These are phyloP conservation scores for Chlamydotis undulata DNA, from an alignment of 2,113 vertebrate genomes.

Conservation along the genomic window DNA sequence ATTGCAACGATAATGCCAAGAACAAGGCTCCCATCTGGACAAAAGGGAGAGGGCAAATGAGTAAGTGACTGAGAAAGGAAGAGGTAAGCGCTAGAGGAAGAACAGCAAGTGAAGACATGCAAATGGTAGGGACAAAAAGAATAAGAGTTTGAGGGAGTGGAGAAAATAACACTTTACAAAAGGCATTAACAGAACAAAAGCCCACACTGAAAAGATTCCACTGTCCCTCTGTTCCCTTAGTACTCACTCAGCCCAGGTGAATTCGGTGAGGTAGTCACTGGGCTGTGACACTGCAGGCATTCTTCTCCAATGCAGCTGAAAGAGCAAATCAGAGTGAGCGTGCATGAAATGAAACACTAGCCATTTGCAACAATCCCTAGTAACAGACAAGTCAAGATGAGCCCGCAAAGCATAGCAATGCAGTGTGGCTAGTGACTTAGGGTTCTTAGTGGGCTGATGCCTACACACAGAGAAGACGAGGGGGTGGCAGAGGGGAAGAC, in stretches of 20 bases:
- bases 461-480: rapidly evolving
- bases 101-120: neutral
- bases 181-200: neutral
- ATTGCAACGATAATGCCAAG: conserved; percentile 6
- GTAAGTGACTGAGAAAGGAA: neutral
- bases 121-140: neutral
- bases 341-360: neutral
- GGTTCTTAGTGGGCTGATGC: neutral
- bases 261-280: neutral
- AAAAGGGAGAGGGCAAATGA: neutral
- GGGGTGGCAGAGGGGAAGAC: neutral
- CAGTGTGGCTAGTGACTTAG: neutral
- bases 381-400: neutral
- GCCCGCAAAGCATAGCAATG: neutral
- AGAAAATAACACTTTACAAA: neutral
- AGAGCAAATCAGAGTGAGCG: neutral
- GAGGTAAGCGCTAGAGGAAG: neutral
- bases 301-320: conserved; percentile 53
- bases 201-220: neutral
- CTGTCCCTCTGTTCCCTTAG: neutral
- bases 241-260: conserved; percentile 14
- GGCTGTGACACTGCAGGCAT: conserved; percentile 13
- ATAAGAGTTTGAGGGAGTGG: neutral
- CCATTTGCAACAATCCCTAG: neutral
- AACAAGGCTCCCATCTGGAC: conserved; percentile 5